These are phyloP conservation scores for Rhagonycha lutea DNA, from an alignment of 2,888 invertebrate species.

Conservation along the genomic window DNA sequence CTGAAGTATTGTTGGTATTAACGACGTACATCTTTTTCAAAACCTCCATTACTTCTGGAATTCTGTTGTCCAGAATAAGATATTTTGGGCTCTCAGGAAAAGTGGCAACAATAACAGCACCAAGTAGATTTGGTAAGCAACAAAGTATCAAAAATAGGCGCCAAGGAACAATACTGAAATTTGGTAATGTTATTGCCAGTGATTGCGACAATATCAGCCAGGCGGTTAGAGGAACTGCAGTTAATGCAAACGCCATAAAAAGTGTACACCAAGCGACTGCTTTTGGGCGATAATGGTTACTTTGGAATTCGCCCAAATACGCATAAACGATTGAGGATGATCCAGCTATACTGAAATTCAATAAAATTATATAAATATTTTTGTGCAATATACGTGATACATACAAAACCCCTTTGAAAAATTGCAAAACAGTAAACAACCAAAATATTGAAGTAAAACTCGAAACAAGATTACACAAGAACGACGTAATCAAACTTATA, in stretches of 20 bases:
- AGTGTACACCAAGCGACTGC: conserved; percentile 66
- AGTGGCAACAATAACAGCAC: conserved; percentile 60
- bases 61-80: conserved; percentile 64
- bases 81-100: conserved; percentile 83
- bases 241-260: conserved; percentile 48
- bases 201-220: conserved; percentile 42
- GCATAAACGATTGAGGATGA: conserved; percentile 54
- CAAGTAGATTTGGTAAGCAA: conserved; percentile 65
- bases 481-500: conserved; percentile 17
- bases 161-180: conserved; percentile 71
- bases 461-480: conserved; percentile 19
- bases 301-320: conserved; percentile 68
- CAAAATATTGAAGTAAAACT: conserved; percentile 23
- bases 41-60: conserved; percentile 62
- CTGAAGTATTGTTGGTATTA: conserved; percentile 56
- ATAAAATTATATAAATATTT: neutral
- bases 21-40: conserved; percentile 63
- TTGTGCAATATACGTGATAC: conserved; percentile 6
- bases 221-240: conserved; percentile 57
- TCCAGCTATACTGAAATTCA: conserved; percentile 28
- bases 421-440: conserved; percentile 56
- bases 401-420: conserved; percentile 64
- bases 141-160: conserved; percentile 70
- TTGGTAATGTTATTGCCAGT: conserved; percentile 38
- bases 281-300: conserved; percentile 60